Percentiles rank a stretch among this genome's conserved stretches.
phyloP scores from a whole-genome alignment of 2,113 vertebrate species.

The Irena cyanogastra region DNA sequence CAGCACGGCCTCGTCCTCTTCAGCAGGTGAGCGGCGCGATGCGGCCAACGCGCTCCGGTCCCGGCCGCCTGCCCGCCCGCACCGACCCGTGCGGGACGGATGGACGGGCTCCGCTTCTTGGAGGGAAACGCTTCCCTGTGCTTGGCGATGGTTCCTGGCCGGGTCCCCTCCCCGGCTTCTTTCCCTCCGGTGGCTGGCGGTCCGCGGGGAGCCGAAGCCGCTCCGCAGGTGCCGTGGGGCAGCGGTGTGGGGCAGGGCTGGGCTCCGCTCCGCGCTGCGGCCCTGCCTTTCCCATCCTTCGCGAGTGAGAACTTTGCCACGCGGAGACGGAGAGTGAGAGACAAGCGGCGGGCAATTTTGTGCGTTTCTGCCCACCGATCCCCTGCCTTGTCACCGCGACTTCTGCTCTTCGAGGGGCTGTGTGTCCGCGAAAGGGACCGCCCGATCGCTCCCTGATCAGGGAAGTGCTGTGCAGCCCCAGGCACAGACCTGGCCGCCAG shows the following conservation, averaged over 20 bases:
- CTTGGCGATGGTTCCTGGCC: background rate
- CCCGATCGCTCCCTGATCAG: background rate
- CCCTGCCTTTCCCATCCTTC: background rate
- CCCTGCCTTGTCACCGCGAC: background rate
- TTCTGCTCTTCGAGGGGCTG: background rate
- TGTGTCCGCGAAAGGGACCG: background rate
- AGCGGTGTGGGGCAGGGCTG: background rate
- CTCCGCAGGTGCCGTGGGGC: background rate
- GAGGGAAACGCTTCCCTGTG: background rate
- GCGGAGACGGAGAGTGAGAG: background rate
- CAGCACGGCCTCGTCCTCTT: conserved; percentile 89
- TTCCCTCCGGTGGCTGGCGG: background rate
- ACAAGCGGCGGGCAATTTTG: background rate
- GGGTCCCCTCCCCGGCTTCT: background rate
- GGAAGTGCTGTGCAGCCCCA: background rate
- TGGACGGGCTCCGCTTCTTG: background rate
- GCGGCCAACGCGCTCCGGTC: background rate
- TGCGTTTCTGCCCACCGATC: fast-evolving
- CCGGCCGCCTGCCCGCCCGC: background rate
- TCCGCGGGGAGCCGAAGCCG: background rate
- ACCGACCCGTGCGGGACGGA: background rate
- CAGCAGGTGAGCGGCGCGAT: conserved; percentile 74
- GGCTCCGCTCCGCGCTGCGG: background rate
- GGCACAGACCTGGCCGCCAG: background rate
- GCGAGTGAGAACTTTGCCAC: background rate